Evolutionary conservation across 2,888 invertebrate species (phyloP).

Genomic region (Melolontha melolontha): DNA sequence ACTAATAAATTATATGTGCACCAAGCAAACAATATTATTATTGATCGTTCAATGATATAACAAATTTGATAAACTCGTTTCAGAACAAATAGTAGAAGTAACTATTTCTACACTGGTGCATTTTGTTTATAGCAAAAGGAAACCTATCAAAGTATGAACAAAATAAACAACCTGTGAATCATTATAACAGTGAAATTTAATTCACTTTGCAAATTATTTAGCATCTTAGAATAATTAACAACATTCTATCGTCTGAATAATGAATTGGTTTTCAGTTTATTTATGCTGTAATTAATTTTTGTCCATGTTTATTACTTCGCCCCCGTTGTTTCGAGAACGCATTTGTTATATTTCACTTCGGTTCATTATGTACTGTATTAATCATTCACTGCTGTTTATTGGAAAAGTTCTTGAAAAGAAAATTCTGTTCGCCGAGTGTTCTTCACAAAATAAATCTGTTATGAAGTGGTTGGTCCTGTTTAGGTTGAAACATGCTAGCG

Average conservation of each 20-base stretch:
- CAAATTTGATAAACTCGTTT: too few species aligned
- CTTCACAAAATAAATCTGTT: conserved; percentile 32
- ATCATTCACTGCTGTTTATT: conserved; percentile 22
- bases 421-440: conserved; percentile 9
- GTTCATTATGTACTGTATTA: conserved; percentile 28
- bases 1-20: too few species aligned
- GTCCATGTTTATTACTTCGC: conserved; percentile 21
- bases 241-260: neutral
- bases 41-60: too few species aligned
- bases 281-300: conserved; percentile 21
- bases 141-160: too few species aligned
- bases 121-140: too few species aligned
- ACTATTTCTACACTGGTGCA: too few species aligned
- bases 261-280: neutral
- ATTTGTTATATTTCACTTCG: conserved; percentile 18
- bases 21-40: too few species aligned
- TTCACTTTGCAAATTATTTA: too few species aligned
- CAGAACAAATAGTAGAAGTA: too few species aligned
- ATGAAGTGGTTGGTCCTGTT: neutral
- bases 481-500: too few species aligned
- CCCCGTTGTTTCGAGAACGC: conserved; percentile 24
- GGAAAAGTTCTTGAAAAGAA: conserved; percentile 28
- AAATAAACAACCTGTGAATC: too few species aligned
- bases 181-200: too few species aligned
- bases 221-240: neutral